Base-by-base conservation (phyloP, 2,113 vertebrate genomes). In the Chroicocephalus ridibundus region DNA sequence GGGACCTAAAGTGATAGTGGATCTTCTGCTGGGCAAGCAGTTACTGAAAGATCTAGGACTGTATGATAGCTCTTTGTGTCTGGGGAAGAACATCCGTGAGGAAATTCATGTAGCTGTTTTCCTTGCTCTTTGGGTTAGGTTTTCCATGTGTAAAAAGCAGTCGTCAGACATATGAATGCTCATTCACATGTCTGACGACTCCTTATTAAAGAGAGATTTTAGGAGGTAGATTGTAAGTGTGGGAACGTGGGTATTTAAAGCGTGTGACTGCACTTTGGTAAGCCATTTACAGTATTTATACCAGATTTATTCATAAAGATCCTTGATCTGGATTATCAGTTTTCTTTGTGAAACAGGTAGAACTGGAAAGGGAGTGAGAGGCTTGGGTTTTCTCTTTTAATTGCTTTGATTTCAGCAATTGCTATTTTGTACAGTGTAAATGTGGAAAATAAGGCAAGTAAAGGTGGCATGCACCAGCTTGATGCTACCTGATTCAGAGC, bases 391-490 rank as follows among this genome's bases (percentile, higher is more conserved):
- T 84, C 40, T 47, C 22, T 64, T 68, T 69, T 58, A 15, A 10
- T 65, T 57, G 8, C 61, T 15, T 55, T 25, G 2, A 26, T 82
- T 97, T 76, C 31, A 81, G 6, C 25, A 74, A 9, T 16, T 29
- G 20, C 9, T 36, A 0, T n/a, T 75, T 58, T 69, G 7, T 27
- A 14, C 9, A 12, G 20, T 4, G 6, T 24, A 49, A 27, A 12
- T 34, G 14, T 47, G 47, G 27, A 46, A 52, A 57, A 52, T 18
- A 22, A 32, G 57, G 25, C 5, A 25, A 15, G 42, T 10, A 42
- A 76, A 69, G 36, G 12, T n/a, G 46, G 18, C 4, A 3, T 5
- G 32, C 0, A 3, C 49, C 24, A 40, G 22, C 0, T 0, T 36
- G 18, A 71, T 1, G 1, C 47, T 61, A 7, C 20, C 58, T 15